Conservation (phyloP, 53 echinoderm and acorn worm species). For the Echinometra lucunter region DNA sequence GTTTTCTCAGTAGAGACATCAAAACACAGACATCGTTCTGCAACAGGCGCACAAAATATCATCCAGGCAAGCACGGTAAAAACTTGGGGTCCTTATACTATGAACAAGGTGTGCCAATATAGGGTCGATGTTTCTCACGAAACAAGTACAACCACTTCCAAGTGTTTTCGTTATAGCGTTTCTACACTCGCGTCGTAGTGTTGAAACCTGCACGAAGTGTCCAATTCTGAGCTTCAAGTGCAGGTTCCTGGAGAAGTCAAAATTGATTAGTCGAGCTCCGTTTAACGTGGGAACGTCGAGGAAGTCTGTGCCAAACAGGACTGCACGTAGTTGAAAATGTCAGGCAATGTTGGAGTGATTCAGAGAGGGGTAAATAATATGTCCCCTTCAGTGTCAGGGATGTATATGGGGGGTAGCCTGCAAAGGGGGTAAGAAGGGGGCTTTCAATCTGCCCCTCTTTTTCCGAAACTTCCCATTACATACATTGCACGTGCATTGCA, state of each 20-base stretch:
- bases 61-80: not conserved
- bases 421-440: not conserved
- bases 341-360: conserved; percentile 23
- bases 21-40: not conserved
- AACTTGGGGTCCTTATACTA: not conserved
- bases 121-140: not conserved
- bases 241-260: not conserved
- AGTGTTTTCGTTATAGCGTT: not conserved
- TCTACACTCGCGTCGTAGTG: not conserved
- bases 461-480: not conserved
- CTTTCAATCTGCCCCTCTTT: not conserved
- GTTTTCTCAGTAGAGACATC: no score
- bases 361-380: conserved; percentile 40
- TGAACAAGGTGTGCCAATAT: not conserved
- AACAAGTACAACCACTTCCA: not conserved
- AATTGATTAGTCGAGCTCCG: not conserved
- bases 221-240: not conserved
- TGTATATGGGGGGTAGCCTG: not conserved
- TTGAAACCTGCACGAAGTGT: not conserved
- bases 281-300: not conserved
- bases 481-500: not conserved
- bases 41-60: not conserved
- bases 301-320: conserved; percentile 17
- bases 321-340: not conserved
- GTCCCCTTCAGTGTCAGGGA: conserved; percentile 15